Conservation (phyloP, 2,797 vertebrate species). For the Crypturellus tataupa region DNA sequence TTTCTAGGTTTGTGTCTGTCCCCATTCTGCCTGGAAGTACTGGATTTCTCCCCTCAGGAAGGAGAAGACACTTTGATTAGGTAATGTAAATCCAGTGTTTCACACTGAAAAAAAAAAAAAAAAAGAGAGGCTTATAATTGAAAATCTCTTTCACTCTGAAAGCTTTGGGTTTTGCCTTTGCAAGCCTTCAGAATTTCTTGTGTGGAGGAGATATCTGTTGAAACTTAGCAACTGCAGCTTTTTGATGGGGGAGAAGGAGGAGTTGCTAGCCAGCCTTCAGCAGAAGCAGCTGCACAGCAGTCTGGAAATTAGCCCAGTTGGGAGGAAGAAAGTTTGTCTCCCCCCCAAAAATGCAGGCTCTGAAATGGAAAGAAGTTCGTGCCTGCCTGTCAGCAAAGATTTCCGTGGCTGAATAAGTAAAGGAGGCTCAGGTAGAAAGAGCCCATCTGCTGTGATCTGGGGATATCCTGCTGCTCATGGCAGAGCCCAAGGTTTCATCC, state of each 20-base stretch:
- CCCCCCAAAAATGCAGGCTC: not conserved
- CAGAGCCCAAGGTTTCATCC: not conserved
- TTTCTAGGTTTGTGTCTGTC: not conserved
- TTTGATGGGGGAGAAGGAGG: not conserved
- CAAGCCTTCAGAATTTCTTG: not conserved
- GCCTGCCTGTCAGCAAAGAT: not conserved
- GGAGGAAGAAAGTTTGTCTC: not conserved
- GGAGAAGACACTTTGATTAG: not conserved
- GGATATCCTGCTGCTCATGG: not conserved
- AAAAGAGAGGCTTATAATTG: not conserved
- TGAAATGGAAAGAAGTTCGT: not conserved
- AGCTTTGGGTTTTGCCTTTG: not conserved
- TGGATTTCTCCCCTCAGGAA: not conserved
- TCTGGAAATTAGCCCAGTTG: not conserved
- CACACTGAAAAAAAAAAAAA: not conserved
- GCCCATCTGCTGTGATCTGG: fast-evolving
- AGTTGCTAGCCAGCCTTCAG: not conserved
- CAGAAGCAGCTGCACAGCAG: not conserved
- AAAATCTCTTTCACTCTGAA: not conserved
- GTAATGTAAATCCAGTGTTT: not conserved
- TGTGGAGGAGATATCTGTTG: not conserved
- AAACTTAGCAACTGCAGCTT: not conserved
- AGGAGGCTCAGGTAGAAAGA: no score
- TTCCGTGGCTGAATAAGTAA: not conserved
- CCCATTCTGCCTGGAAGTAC: not conserved